phyloP scores from a whole-genome alignment of 2,113 vertebrate species.

The Xiphophorus hellerii region DNA sequence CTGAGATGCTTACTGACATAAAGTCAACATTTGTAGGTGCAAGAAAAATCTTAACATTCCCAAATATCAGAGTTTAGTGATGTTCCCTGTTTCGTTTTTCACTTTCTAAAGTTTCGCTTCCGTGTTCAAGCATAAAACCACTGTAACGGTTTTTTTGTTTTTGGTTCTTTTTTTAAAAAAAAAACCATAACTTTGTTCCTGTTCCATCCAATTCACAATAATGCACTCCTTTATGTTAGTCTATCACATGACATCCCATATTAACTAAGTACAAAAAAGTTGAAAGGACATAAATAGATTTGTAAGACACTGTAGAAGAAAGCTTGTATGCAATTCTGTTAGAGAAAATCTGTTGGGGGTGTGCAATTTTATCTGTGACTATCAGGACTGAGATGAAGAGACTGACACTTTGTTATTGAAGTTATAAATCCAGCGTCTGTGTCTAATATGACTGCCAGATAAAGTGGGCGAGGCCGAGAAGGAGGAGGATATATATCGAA shows the following conservation, averaged over 20 bases:
- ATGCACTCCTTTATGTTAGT: neutral
- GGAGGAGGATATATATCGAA: slow-evolving; percentile 28
- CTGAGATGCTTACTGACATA: no score
- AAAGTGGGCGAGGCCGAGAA: slow-evolving; percentile 12
- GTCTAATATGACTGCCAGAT: slow-evolving; percentile 29
- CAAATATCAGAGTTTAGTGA: neutral
- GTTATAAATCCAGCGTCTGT: slow-evolving; percentile 60
- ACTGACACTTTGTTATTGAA: slow-evolving; percentile 59
- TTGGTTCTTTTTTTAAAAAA: neutral
- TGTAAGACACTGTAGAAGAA: neutral
- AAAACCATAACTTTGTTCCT: neutral
- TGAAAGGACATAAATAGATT: neutral
- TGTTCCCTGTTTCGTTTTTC: neutral
- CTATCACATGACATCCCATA: neutral
- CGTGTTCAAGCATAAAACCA: neutral
- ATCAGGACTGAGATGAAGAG: slow-evolving; percentile 39
- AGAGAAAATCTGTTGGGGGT: neutral
- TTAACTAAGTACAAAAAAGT: slow-evolving; percentile 1
- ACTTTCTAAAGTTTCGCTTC: neutral
- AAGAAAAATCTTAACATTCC: neutral
- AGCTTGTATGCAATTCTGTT: slow-evolving; percentile 1
- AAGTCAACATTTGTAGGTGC: no score
- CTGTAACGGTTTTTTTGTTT: neutral
- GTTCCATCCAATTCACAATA: neutral
- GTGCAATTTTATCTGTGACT: slow-evolving; percentile 17